Evolutionary conservation across 2,888 invertebrate species (phyloP), one percentile per base, ranked within the genome.

Genomic region (Stomorhina lunata): DNA sequence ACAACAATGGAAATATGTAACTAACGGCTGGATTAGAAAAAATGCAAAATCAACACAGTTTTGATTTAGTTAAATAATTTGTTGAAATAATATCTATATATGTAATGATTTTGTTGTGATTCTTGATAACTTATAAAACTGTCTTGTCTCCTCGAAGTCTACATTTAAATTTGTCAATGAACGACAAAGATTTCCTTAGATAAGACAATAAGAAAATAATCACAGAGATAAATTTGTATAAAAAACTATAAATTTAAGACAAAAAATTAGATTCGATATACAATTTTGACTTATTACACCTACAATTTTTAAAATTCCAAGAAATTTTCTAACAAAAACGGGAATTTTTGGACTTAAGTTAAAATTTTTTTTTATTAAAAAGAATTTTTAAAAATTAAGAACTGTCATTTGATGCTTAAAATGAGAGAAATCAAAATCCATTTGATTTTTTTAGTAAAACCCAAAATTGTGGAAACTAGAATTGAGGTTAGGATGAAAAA

Each of bases 91-190:
- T n/a, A 27, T 29, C 20, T 68, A 5, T 34, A 17, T 7, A 15
- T 63, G 10, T 57, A 25, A 32, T 45, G 22, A n/a, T 61, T 15
- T 20, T 40, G 7, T 45, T 57, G 10, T 45, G 20, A 5, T 57
- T 12, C 34, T 65, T 27, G 71, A 43, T 61, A 29, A 12, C 34
- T 73, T 68, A 12, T 29, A 63, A 76, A 66, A 68, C n/a, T 55
- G 55, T 59, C 69, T 55, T 77, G 83, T 81, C 78, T 84, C 84
- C 78, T 53, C 57, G 17, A 75, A 69, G 83, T 81, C 84, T 85
- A 34, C 73, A 50, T 73, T 68, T 63, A 75, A 73, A 75, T 81
- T 81, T 69, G 69, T 81, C 63, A 81, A 81, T 78, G 73, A 78
- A n/a, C n/a, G n/a, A 73, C 34, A 55, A 37, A 22, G 22, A 53